phyloP scores from a whole-genome alignment of 2,797 vertebrate species.

The Coluber constrictor region DNA sequence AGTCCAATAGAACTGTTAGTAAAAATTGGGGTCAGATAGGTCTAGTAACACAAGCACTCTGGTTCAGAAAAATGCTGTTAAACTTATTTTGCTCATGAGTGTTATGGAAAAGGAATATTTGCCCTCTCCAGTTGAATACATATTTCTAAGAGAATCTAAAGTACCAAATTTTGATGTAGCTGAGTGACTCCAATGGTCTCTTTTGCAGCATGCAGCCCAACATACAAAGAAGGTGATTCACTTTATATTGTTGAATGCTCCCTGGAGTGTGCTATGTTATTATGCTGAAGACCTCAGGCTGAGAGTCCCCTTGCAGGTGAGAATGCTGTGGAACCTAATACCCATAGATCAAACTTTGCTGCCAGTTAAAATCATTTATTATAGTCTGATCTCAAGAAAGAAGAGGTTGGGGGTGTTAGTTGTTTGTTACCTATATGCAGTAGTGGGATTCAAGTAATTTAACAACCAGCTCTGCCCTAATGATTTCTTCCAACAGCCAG shows the following conservation, averaged over 20 bases:
- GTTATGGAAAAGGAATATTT: not conserved
- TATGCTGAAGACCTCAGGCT: slow-evolving; percentile 80
- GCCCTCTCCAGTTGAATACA: not conserved
- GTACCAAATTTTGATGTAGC: not conserved
- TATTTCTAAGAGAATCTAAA: not conserved
- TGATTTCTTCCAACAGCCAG: too few species aligned
- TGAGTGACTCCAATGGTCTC: not conserved
- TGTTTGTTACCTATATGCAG: not conserved
- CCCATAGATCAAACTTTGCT: not conserved
- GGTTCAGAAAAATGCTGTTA: not conserved
- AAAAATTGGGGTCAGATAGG: not conserved
- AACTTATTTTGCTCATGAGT: not conserved
- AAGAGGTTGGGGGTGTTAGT: too few species aligned
- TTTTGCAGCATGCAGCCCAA: slow-evolving; percentile 56
- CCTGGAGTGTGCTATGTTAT: slow-evolving; percentile 77
- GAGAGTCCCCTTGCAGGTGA: slow-evolving; percentile 79
- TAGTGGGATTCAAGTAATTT: too few species aligned
- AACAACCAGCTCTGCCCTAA: too few species aligned
- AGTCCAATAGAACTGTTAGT: not conserved
- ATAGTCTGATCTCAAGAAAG: not conserved
- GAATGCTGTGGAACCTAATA: not conserved
- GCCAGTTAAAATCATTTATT: not conserved
- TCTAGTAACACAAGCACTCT: not conserved
- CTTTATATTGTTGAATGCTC: slow-evolving; percentile 71
- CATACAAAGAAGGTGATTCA: slow-evolving; percentile 54